Percentiles rank a stretch among this genome's conserved stretches.
These are phyloP conservation scores for Hydractinia symbiolongicarpus DNA, from an alignment of 30 jellyfish, hydroid and myxozoan species.

Conservation along the genomic window DNA sequence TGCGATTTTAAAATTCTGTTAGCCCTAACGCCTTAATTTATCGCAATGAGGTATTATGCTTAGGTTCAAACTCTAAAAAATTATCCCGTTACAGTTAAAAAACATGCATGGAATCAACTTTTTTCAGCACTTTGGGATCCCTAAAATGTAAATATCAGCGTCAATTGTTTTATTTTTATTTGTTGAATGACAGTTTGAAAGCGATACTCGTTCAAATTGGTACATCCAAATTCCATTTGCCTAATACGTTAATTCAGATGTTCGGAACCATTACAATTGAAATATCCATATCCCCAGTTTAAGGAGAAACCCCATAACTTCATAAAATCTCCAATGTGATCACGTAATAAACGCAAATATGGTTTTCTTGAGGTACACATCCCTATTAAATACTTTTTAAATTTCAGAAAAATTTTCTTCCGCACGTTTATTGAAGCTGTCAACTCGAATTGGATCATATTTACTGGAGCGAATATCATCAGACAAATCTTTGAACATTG, in stretches of 20 bases:
- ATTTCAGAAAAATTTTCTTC: neutral
- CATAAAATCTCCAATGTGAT: conserved; percentile 6
- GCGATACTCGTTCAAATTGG: neutral
- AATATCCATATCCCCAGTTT: conserved; percentile 6
- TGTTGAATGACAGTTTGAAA: neutral
- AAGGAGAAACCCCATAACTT: neutral
- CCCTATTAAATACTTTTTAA: neutral
- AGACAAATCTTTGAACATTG: neutral
- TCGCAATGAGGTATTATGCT: too few species aligned
- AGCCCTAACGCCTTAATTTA: too few species aligned
- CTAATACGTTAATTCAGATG: neutral
- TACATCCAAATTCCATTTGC: neutral
- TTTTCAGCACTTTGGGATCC: too few species aligned
- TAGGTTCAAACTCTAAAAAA: too few species aligned
- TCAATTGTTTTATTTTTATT: neutral
- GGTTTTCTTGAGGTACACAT: neutral
- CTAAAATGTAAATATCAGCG: too few species aligned
- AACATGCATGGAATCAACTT: too few species aligned
- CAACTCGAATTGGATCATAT: neutral
- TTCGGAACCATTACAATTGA: neutral
- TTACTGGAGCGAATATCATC: neutral
- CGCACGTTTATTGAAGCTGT: neutral
- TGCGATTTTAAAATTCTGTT: too few species aligned
- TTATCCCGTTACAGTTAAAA: too few species aligned
- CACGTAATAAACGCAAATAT: neutral